Evolutionary conservation across 2,797 vertebrate genomes (phyloP).

Genomic region (Gallinago stenura): DNA sequence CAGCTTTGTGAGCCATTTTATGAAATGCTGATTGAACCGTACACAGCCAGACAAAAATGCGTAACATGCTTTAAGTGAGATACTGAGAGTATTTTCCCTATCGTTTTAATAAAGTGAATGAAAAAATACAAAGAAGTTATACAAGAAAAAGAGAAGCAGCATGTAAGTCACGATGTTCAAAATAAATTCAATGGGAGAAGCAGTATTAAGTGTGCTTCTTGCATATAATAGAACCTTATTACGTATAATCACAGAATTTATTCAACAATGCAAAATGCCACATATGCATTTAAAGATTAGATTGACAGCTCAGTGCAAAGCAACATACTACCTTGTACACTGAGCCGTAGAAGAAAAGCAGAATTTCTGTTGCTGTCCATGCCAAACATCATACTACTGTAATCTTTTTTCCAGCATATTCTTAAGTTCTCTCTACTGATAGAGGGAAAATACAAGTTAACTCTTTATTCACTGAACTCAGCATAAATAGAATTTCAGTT

Average conservation of each 20-base stretch:
- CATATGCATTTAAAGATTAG: neutral
- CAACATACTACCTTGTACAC: neutral
- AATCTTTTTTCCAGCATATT: neutral
- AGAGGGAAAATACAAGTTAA: neutral
- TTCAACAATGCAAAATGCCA: neutral
- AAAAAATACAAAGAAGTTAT: neutral
- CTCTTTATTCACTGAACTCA: neutral
- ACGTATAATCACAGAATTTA: neutral
- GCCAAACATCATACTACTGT: neutral
- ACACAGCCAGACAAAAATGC: neutral
- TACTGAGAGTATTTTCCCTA: neutral
- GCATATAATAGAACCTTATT: neutral
- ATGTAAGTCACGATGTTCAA: neutral
- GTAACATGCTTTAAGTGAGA: neutral
- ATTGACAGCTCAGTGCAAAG: neutral
- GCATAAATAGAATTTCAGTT: neutral
- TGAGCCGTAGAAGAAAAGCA: neutral
- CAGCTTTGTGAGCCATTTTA: neutral
- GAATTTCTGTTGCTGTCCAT: neutral
- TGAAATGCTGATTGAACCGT: neutral
- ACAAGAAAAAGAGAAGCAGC: neutral
- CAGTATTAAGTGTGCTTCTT: neutral
- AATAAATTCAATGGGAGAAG: neutral
- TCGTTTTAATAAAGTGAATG: neutral
- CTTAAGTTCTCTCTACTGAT: neutral